Conservation (phyloP, 1,140 invertebrate genomes). For the Papilio dardanus region DNA sequence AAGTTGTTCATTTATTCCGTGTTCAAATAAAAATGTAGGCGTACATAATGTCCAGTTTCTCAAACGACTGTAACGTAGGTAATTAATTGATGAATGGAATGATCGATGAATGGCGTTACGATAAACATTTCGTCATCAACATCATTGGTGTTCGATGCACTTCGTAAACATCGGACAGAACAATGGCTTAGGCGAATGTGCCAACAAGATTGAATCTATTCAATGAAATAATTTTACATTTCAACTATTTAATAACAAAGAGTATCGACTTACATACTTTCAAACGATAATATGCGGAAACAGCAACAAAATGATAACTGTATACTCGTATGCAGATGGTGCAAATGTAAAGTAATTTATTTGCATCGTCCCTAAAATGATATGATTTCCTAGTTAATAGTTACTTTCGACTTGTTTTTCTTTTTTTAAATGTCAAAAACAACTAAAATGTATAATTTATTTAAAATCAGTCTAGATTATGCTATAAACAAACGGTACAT, state of each 20-base stretch:
- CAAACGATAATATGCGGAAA: neutral
- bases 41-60: conserved; percentile 16
- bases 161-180: conserved; percentile 12
- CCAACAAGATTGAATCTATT: conserved; percentile 4
- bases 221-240: conserved; percentile 7
- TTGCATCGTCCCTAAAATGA: neutral
- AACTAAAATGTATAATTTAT: no score
- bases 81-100: conserved; percentile 30
- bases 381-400: neutral
- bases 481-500: neutral
- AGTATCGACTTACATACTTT: conserved; percentile 1
- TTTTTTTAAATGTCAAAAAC: no score
- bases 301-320: neutral
- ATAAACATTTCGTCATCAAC: conserved; percentile 27
- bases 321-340: neutral
- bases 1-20: neutral
- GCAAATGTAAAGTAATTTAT: neutral
- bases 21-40: neutral
- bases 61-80: neutral
- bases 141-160: conserved; percentile 6
- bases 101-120: conserved; percentile 16
- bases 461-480: neutral
- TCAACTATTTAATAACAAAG: conserved; percentile 8
- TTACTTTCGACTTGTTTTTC: no score
- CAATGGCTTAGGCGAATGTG: conserved; percentile 24